Conservation (phyloP, 2,888 invertebrate species). For the Dasypogon diadema region DNA sequence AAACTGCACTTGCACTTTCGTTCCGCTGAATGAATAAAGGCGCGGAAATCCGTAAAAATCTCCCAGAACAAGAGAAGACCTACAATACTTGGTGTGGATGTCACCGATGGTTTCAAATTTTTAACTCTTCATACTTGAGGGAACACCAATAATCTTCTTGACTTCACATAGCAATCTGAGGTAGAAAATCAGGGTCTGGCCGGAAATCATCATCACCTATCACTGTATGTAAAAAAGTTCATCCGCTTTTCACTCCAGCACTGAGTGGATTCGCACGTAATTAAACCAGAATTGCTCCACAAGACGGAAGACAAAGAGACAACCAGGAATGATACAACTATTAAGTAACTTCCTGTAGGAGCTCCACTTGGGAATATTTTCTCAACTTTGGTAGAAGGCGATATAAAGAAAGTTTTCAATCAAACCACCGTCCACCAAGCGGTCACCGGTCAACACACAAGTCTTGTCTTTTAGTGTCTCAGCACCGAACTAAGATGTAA, state of each 20-base stretch:
- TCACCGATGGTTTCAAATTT: constrained; percentile 7
- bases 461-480: not conserved
- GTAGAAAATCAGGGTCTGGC: not conserved
- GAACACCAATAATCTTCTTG: constrained; percentile 10
- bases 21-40: constrained; percentile 22
- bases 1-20: constrained; percentile 46
- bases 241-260: constrained; percentile 25
- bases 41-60: constrained; percentile 16
- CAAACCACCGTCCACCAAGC: not conserved
- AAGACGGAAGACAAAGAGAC: constrained; percentile 36
- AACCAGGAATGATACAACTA: constrained; percentile 7
- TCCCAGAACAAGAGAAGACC: constrained; percentile 23
- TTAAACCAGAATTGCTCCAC: constrained; percentile 31
- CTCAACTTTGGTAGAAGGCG: not conserved
- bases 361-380: not conserved
- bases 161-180: not conserved
- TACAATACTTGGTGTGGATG: constrained; percentile 10
- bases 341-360: constrained; percentile 32
- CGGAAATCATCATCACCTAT: constrained; percentile 42
- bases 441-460: not conserved
- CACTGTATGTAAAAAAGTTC: constrained; percentile 24
- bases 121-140: constrained; percentile 33
- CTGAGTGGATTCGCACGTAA: constrained; percentile 20
- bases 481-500: constrained; percentile 28
- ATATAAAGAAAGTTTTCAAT: constrained; percentile 17